A percentile compares a stretch with the other conserved stretches of the same genome.
Evolutionary conservation across 2,797 vertebrate species (phyloP).

Genomic region (Pangasius krempfi): DNA sequence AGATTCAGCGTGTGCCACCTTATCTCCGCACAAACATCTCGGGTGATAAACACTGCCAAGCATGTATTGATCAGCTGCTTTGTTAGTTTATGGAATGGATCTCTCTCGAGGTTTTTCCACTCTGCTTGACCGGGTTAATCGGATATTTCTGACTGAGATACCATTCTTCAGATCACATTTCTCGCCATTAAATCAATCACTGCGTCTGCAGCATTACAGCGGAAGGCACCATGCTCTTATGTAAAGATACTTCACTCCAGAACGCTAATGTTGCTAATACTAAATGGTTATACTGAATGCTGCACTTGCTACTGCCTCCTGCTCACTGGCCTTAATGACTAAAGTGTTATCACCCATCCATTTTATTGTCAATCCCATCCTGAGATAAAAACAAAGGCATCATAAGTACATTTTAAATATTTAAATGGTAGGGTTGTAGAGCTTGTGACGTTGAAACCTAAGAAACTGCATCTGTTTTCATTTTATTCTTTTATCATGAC

Average conservation of each 20-base stretch:
- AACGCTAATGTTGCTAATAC: slow-evolving; percentile 25
- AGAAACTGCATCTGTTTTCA: slow-evolving; percentile 12
- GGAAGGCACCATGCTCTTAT: slow-evolving; percentile 26
- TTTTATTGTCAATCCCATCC: slow-evolving; percentile 17
- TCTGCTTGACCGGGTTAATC: slow-evolving; percentile 47
- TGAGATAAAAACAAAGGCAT: slow-evolving; percentile 8
- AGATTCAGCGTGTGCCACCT: slow-evolving; percentile 26
- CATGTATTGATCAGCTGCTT: slow-evolving; percentile 54
- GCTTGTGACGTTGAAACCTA: slow-evolving; percentile 3
- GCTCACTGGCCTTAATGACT: slow-evolving; percentile 21
- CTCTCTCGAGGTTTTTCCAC: slow-evolving; percentile 48
- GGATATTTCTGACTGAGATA: slow-evolving; percentile 51
- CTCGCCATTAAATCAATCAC: slow-evolving; percentile 53
- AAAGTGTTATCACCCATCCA: slow-evolving; percentile 26
- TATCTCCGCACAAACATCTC: slow-evolving; percentile 46
- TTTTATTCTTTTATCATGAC: slow-evolving; percentile 1
- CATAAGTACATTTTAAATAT: slow-evolving; percentile 19
- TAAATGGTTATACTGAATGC: neutral
- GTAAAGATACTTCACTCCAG: slow-evolving; percentile 20
- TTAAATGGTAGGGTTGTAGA: neutral
- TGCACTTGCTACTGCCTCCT: slow-evolving; percentile 12
- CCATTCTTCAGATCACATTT: slow-evolving; percentile 49
- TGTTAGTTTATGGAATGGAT: slow-evolving; percentile 55
- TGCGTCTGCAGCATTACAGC: slow-evolving; percentile 33
- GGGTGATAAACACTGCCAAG: slow-evolving; percentile 49